Evolutionary conservation across 2,113 vertebrate genomes (phyloP), one percentile per base, ranked within the genome.

Genomic region (Prolemur simus): DNA sequence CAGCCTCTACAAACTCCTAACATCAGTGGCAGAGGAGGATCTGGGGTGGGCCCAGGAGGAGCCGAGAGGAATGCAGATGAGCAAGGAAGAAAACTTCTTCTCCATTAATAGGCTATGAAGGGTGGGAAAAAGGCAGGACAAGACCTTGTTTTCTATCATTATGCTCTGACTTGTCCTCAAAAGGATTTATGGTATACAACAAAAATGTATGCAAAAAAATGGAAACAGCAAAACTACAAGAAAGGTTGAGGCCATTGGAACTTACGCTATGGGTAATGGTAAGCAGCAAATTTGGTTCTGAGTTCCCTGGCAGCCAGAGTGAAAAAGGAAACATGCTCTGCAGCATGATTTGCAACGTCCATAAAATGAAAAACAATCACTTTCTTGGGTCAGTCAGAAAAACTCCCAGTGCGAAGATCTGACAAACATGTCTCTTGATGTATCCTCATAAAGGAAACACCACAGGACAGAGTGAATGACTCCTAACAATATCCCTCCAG

Each of bases 221-320:
- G 74, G 34, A 73, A 73, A 91, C 49, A 5, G 32, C 34, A 77
- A 89, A 89, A 73, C 42, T 58, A 42, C 42, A 68, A 34, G 21
- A 76, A 81, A 87, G 0, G 6, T 12, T 45, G 58, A 84, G 5
- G 25, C 47, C 27, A 6, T 12, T 23, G 45, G 21, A 39, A 45
- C 15, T 63, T 74, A 25, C 0, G 29, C 54, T 34, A 12, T 6
- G 15, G 47, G 10, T 49, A 45, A 13, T 3, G 2, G 14, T n/a
- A 68, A 94, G 42, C 32, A 34, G 47, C 34, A 73, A 63, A 45
- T 32, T 34, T 21, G 68, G 27, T 64, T 83, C 42, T 25, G 92
- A 96, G 84, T 32, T 78, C 69, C 87, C 87, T 76, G 17, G 92
- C 27, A 83, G 83, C 82, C 73, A 88, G 73, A 52, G n/a, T 49